Base-by-base conservation (phyloP, 1,140 invertebrate species). In the Trichonephila inaurata region DNA sequence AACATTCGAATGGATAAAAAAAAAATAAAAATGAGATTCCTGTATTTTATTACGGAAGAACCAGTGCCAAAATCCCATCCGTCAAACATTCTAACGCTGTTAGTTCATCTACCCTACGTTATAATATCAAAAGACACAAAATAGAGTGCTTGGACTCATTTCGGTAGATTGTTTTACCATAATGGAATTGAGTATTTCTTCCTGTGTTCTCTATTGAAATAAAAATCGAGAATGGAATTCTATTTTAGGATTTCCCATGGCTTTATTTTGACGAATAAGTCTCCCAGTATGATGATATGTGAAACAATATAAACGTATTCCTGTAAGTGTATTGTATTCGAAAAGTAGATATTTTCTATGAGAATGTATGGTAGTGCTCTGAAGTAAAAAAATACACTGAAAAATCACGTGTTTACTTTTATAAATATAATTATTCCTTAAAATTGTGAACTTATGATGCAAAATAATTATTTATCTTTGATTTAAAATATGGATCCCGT, bases 31-130 rank as follows among this genome's bases (percentile, higher is more conserved):
- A 77, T 91, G 69, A 81, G 61, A 91, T 91, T 91, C 44, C 24
- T 28, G 64, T 33, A 72, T 91, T 77, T 91, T 77, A 77, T 91
- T 77, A 72, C 66, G 89, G 18, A 33, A 51, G 51, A 69, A 60
- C 69, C 82, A 85, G 90, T 92, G 90, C 28, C 60, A 92, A 92
- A 83, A 92, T 92, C 61, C 62, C 90, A 85, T 85, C 62, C 81
- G 24, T 92, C 90, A 85, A 92, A 92, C 81, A 28, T 58, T 44
- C 61, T 92, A 85, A 58, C n/a, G 40, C 90, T 28, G 90, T 81
- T 90, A 81, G n/a, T 2, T 14, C 64, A 21, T n/a, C 58, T 28
- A 16, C 61, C 64, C 2, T 87, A 51, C 21, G 14, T 33, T 58
- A 40, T n/a, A 3, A 24, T 16, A 90, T 14, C 33, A 28, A 89